These are phyloP conservation scores for Cyprinella venusta DNA, from an alignment of 2,797 vertebrate species.

Conservation along the genomic window DNA sequence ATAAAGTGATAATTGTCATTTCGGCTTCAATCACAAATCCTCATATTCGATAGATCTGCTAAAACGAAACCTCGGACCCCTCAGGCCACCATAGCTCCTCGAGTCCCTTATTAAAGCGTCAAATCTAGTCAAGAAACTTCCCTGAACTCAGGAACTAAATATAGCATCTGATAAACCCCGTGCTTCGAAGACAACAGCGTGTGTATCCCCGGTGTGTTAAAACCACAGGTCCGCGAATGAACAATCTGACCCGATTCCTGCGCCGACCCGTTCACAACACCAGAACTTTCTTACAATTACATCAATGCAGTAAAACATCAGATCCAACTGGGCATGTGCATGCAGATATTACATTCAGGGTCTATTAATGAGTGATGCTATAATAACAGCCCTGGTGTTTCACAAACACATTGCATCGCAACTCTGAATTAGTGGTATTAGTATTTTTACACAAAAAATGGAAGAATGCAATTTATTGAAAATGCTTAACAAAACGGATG, in stretches of 20 bases:
- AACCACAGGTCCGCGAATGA: background rate
- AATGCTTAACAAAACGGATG: background rate
- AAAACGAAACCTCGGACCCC: too few relatives aligned
- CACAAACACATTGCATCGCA: background rate
- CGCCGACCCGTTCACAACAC: background rate
- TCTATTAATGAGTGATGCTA: background rate
- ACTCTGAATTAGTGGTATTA: background rate
- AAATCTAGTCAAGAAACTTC: constrained; percentile 5
- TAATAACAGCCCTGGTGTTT: too few relatives aligned
- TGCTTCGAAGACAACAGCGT: background rate
- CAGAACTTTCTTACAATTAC: too few relatives aligned
- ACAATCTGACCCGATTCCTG: background rate
- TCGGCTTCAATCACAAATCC: background rate
- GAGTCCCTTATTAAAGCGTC: background rate
- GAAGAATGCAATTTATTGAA: background rate
- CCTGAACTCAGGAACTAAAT: background rate
- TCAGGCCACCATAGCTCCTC: background rate
- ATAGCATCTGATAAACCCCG: constrained; percentile 8
- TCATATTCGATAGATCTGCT: background rate
- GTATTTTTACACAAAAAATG: background rate
- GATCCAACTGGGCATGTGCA: too few relatives aligned
- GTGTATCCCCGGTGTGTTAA: background rate
- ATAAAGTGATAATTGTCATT: background rate
- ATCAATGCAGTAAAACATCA: too few relatives aligned
- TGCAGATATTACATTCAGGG: background rate